These are phyloP conservation scores for Clinocottus analis DNA, from an alignment of 2,113 vertebrate genomes.

Conservation along the genomic window DNA sequence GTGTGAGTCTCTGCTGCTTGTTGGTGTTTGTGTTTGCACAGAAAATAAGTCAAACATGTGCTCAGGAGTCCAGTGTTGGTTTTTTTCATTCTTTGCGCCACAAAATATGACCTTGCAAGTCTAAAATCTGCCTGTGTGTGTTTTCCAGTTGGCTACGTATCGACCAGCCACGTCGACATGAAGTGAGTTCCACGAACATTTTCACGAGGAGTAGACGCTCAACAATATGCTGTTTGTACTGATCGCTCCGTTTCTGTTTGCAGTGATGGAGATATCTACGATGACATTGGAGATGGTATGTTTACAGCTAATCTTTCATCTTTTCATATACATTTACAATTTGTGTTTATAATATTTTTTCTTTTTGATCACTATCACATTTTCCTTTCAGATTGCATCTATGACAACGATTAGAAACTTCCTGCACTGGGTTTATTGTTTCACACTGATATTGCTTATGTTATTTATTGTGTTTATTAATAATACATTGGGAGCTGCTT, in stretches of 20 bases:
- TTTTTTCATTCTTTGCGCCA: neutral
- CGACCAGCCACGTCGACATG: constrained; percentile 77
- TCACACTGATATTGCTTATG: constrained; percentile 20
- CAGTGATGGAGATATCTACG: constrained; percentile 95
- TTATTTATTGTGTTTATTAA: constrained; percentile 71
- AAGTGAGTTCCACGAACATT: constrained; percentile 86
- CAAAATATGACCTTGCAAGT: neutral
- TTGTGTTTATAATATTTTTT: no score
- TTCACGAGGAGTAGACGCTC: neutral
- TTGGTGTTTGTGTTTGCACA: neutral
- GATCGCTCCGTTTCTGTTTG: constrained; percentile 44
- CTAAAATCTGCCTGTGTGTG: constrained; percentile 25
- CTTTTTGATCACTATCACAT: neutral
- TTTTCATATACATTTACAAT: neutral
- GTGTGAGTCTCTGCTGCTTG: constrained; percentile 84
- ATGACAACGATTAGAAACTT: constrained; percentile 82
- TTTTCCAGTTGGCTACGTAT: constrained; percentile 92
- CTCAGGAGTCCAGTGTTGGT: neutral
- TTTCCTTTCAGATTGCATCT: constrained; percentile 81
- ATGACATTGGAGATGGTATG: constrained; percentile 93
- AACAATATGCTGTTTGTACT: constrained; percentile 4
- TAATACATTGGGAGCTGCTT: constrained; percentile 18
- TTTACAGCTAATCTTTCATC: constrained; percentile 10
- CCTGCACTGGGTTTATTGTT: constrained; percentile 3
- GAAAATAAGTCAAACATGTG: no score